Percentiles rank a stretch among this genome's conserved stretches.
Evolutionary conservation across 1,140 invertebrate genomes (phyloP).

Genomic region (Zaprionus camerounensis): DNA sequence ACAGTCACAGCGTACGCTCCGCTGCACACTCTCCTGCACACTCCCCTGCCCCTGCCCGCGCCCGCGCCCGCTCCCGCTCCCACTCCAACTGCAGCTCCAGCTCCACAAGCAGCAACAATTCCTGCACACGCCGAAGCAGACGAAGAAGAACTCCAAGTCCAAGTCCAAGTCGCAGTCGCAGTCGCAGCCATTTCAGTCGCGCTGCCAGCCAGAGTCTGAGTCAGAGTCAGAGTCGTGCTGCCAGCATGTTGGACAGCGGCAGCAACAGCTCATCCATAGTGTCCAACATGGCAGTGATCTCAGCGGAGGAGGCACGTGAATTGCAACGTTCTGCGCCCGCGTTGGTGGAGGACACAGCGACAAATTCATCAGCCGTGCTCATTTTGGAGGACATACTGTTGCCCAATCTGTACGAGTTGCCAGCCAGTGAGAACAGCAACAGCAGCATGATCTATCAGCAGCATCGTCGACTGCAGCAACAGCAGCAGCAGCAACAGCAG

Average conservation of each 20-base stretch:
- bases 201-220: not conserved
- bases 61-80: too few species aligned
- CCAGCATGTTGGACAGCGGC: constrained; percentile 32
- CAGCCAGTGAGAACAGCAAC: constrained; percentile 27
- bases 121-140: not conserved
- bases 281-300: constrained; percentile 69
- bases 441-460: not conserved
- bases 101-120: not conserved
- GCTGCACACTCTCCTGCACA: too few species aligned
- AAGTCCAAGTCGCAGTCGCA: constrained; percentile 7
- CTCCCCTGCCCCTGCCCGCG: too few species aligned
- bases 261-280: constrained; percentile 61
- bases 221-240: constrained; percentile 17
- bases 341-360: constrained; percentile 49
- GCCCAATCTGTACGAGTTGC: constrained; percentile 58
- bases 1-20: too few species aligned
- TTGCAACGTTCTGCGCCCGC: constrained; percentile 58
- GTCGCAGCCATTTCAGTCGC: not conserved
- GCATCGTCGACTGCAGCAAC: not conserved
- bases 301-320: constrained; percentile 64
- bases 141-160: constrained; percentile 31
- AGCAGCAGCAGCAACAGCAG: constrained; percentile 4
- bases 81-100: not conserved
- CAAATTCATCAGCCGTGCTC: constrained; percentile 48
- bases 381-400: constrained; percentile 66